These are phyloP conservation scores for Phortica variegata DNA, from an alignment of 1,140 invertebrate species.

Conservation along the genomic window DNA sequence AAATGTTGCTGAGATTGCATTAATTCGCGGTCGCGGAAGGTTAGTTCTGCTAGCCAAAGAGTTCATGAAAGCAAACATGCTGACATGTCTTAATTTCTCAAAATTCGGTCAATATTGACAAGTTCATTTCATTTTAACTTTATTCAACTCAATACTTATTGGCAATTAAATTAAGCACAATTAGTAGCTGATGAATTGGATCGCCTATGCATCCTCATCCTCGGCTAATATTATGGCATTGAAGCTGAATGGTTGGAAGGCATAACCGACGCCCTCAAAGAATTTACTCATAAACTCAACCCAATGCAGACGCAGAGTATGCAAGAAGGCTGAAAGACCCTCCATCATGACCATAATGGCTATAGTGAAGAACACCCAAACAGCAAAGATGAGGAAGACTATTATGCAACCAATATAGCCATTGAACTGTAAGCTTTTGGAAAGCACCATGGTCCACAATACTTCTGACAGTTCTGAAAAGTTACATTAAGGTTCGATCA, in stretches of 20 bases:
- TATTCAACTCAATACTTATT: no score
- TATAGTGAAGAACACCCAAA: constrained; percentile 87
- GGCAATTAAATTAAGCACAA: no score
- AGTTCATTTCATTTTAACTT: no score
- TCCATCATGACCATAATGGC: constrained; percentile 97
- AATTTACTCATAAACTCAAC: constrained; percentile 99
- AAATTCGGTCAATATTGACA: no score
- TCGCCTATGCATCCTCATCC: constrained; percentile 53
- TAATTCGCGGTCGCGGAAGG: no score
- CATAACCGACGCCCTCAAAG: constrained; percentile 83
- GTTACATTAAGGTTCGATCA: not conserved
- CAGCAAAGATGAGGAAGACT: constrained; percentile 76
- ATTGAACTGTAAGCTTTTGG: constrained; percentile 28
- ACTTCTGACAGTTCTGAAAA: constrained; percentile 80
- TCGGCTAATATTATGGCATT: constrained; percentile 75
- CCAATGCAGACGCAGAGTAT: constrained; percentile 97
- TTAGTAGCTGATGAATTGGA: no score
- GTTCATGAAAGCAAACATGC: no score
- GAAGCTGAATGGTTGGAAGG: constrained; percentile 93
- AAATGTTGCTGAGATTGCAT: no score
- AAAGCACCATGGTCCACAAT: constrained; percentile 82
- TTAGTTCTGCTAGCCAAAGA: no score
- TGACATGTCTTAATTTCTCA: no score
- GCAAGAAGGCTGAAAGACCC: constrained; percentile 95
- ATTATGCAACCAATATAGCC: constrained; percentile 47